phyloP scores from a whole-genome alignment of 2,888 invertebrate species.

The Melanostoma scalare region DNA sequence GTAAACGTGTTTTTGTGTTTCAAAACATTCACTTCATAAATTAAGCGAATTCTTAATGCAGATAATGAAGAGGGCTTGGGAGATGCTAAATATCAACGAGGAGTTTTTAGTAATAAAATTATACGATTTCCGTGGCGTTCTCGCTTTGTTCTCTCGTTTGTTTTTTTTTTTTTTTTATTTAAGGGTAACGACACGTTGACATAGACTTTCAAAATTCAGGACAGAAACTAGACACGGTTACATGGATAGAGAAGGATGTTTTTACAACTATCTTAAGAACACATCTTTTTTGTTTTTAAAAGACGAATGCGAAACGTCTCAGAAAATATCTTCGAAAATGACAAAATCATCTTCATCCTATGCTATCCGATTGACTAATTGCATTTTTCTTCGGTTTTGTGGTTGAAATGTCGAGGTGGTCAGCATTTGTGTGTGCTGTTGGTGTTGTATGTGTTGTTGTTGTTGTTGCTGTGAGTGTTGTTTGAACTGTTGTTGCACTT shows the following conservation, averaged over 20 bases:
- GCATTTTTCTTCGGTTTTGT: conserved; percentile 85
- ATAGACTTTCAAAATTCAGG: conserved; percentile 20
- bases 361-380: conserved; percentile 84
- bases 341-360: conserved; percentile 74
- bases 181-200: conserved; percentile 16
- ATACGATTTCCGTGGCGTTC: not conserved
- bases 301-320: conserved; percentile 26
- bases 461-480: conserved; percentile 74
- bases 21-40: conserved; percentile 57
- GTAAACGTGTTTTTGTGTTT: conserved; percentile 37
- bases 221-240: conserved; percentile 6
- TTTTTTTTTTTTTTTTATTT: not conserved
- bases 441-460: conserved; percentile 70
- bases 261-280: conserved; percentile 41
- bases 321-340: conserved; percentile 66
- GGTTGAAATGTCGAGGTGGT: conserved; percentile 76
- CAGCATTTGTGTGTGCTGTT: conserved; percentile 74
- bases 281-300: conserved; percentile 24
- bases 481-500: conserved; percentile 78
- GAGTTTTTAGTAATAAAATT: too few species aligned
- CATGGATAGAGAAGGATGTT: conserved; percentile 24
- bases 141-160: conserved; percentile 4
- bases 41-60: conserved; percentile 39
- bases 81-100: conserved; percentile 11
- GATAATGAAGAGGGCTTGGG: not conserved